phyloP scores from a whole-genome alignment of 1,140 invertebrate species.

The Doryteuthis pealeii region DNA sequence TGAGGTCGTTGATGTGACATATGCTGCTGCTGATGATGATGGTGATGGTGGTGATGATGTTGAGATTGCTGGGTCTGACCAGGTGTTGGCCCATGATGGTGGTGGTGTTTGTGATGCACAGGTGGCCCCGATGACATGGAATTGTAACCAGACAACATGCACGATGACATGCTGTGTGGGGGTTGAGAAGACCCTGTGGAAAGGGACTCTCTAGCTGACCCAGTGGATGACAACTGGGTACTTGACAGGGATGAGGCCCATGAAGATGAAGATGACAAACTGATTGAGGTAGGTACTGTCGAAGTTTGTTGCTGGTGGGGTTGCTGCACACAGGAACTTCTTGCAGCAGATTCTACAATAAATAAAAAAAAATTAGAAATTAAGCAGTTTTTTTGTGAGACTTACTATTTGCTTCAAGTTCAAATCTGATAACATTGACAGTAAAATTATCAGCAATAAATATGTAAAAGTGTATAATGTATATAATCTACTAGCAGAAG shows the following conservation, averaged over 20 bases:
- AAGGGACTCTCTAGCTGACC: slow-evolving; percentile 3
- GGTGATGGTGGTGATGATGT: slow-evolving; percentile 33
- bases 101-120: slow-evolving; percentile 27
- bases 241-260: background rate
- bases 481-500: no score
- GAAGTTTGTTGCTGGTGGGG: background rate
- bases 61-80: slow-evolving; percentile 28
- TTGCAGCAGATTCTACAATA: background rate
- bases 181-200: slow-evolving; percentile 5
- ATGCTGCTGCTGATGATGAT: slow-evolving; percentile 25
- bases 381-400: no score
- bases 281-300: slow-evolving; percentile 5
- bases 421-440: no score
- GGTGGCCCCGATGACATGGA: slow-evolving; percentile 27
- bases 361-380: background rate
- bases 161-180: slow-evolving; percentile 11
- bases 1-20: slow-evolving; percentile 16
- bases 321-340: background rate
- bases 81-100: slow-evolving; percentile 30
- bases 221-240: slow-evolving; percentile 4
- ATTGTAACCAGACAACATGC: slow-evolving; percentile 15
- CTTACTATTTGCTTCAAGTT: no score
- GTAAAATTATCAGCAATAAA: no score
- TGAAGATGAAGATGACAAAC: background rate
- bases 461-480: no score